Evolutionary conservation across 2,797 vertebrate species (phyloP).

Genomic region (Pseudocheirus occidentalis): DNA sequence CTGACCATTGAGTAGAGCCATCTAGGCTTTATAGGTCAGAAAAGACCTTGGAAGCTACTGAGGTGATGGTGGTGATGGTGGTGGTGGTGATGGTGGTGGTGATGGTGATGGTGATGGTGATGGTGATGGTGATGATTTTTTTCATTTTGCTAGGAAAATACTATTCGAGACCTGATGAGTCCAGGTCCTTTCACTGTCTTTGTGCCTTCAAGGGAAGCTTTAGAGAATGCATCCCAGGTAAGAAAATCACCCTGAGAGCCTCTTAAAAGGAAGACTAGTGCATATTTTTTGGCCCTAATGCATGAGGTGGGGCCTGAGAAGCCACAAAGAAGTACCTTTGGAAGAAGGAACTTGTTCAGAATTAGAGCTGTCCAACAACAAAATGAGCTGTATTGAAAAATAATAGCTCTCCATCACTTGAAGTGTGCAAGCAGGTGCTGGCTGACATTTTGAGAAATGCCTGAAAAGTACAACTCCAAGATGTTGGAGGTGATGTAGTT

Average conservation of each 20-base stretch:
- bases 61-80: not conserved
- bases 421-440: not conserved
- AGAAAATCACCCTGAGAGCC: constrained; percentile 42
- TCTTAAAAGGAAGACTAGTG: not conserved
- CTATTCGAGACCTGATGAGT: constrained; percentile 83
- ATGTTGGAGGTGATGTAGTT: not conserved
- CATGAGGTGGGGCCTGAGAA: not conserved
- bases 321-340: not conserved
- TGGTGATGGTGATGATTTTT: not conserved
- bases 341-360: not conserved
- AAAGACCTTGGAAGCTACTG: not conserved
- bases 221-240: constrained; percentile 78
- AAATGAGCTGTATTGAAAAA: not conserved
- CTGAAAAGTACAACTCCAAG: not conserved
- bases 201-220: constrained; percentile 80
- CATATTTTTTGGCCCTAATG: not conserved
- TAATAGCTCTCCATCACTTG: not conserved
- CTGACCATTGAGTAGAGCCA: not conserved
- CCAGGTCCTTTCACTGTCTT: constrained; percentile 94
- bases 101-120: too few relatives aligned
- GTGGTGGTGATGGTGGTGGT: too few relatives aligned
- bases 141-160: constrained; percentile 71
- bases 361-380: not conserved
- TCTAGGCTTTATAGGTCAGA: not conserved
- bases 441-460: not conserved